phyloP scores from a whole-genome alignment of 2,113 vertebrate genomes.

The Uria aalge region DNA sequence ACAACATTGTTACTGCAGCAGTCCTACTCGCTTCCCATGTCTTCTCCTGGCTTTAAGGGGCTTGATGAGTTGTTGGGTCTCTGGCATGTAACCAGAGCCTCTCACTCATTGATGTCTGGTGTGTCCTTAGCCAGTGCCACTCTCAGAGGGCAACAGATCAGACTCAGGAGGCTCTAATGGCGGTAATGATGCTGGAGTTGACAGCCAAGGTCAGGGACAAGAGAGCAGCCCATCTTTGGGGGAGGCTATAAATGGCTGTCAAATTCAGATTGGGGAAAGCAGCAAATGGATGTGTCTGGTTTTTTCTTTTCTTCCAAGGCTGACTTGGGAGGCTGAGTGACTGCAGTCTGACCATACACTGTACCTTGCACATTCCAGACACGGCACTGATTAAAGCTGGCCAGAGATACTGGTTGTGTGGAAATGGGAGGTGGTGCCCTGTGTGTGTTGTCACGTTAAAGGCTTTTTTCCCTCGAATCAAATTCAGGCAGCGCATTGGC shows the following conservation, averaged over 20 bases:
- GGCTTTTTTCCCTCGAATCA: not conserved
- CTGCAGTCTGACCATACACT: not conserved
- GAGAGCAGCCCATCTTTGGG: not conserved
- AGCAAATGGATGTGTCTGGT: not conserved
- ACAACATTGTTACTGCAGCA: not conserved
- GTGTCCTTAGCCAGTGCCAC: not conserved
- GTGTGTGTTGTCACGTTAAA: not conserved
- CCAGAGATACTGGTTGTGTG: not conserved
- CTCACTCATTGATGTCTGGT: not conserved
- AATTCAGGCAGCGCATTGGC: not conserved
- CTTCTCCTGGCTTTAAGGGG: not conserved
- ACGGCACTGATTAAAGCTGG: not conserved
- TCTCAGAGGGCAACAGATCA: not conserved
- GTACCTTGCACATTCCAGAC: not conserved
- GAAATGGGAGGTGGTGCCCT: not conserved
- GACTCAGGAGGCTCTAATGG: not conserved
- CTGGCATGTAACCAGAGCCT: not conserved
- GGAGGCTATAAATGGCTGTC: not conserved
- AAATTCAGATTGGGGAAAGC: not conserved
- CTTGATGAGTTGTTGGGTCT: conserved; percentile 7
- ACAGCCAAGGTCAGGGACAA: conserved; percentile 1
- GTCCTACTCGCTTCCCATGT: not conserved
- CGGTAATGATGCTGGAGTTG: not conserved
- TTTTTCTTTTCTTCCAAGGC: not conserved
- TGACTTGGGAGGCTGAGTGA: not conserved